Evolutionary conservation across 2,888 invertebrate species (phyloP).

Genomic region (Agonum fuliginosum): DNA sequence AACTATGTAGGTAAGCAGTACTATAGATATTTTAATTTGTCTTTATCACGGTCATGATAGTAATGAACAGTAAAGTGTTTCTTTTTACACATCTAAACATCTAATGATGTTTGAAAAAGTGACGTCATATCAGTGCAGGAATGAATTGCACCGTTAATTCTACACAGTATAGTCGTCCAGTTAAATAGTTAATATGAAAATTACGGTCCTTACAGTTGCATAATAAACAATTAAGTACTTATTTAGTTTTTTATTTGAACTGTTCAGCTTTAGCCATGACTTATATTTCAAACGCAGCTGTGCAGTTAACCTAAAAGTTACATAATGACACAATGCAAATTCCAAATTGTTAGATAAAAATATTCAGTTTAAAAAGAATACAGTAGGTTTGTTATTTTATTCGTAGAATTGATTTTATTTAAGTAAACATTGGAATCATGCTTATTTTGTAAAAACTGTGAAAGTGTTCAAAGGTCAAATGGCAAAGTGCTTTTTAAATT

Average conservation of each 20-base stretch:
- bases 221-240: constrained; percentile 24
- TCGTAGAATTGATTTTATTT: too few species aligned
- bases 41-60: too few species aligned
- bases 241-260: constrained; percentile 12
- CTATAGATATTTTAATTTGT: too few species aligned
- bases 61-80: too few species aligned
- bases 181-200: constrained; percentile 19
- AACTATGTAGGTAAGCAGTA: too few species aligned
- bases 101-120: neutral
- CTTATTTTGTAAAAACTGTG: too few species aligned
- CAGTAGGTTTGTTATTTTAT: too few species aligned
- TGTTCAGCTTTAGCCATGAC: constrained; percentile 31
- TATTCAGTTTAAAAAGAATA: neutral
- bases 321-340: constrained; percentile 30
- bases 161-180: constrained; percentile 1
- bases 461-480: neutral
- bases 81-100: neutral
- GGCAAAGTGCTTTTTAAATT: neutral
- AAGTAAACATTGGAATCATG: too few species aligned
- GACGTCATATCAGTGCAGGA: constrained; percentile 12
- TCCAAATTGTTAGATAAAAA: neutral
- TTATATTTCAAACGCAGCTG: constrained; percentile 30
- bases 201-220: constrained; percentile 15
- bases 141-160: constrained; percentile 20
- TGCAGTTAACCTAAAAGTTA: constrained; percentile 22